Base-by-base conservation (phyloP, 2,113 vertebrate genomes). In the Sisor rabdophorus region DNA sequence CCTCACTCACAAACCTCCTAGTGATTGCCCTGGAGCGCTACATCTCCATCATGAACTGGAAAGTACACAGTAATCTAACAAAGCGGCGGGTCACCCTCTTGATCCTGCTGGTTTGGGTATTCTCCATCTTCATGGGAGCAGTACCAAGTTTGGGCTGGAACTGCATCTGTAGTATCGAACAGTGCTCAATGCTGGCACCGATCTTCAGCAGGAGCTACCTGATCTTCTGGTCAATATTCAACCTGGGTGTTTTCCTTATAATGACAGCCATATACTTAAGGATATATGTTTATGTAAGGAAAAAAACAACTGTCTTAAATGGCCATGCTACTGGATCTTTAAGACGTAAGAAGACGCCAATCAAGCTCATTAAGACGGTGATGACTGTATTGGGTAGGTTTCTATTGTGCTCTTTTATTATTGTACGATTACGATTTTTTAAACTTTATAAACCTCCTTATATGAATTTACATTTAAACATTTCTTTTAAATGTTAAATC, bases 311-410 rank as follows among this genome's bases (percentile, higher is more conserved):
- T 0, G 80, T 94, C 71, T 85, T 99, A 55, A 93, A 88, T 0
- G 86, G 92, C 0, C 94, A 98, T 81, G 96, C 93, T 0, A 93
- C 91, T 0, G 91, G 93, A 75, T 98, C 96, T 82, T 92, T 98
- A 36, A 96, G 92, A 85, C 94, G 94, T 71, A 95, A 91, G 84
- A 93, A 87, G 88, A 95, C 96, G 0, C 96, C 97, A 0, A 92
- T 98, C 89, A 98, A 95, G 85, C 94, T 99, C n/a, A 97, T 98
- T 90, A 99, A 98, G 90, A 99, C 97, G 0, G 96, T 99, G 81
- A 96, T 98, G 95, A 92, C 94, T 32, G 94, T 99, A 40, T 88
- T 99, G 73, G 97, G 97, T 98, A 94, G 92, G 96, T 86, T 52
- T 47, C 24, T 28, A 9, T 61, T 40, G 50, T 48, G 28, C 28